Evolutionary conservation across 2,888 invertebrate species (phyloP), one percentile per base, ranked within the genome.

Genomic region (Malthinus seriepunctatus): DNA sequence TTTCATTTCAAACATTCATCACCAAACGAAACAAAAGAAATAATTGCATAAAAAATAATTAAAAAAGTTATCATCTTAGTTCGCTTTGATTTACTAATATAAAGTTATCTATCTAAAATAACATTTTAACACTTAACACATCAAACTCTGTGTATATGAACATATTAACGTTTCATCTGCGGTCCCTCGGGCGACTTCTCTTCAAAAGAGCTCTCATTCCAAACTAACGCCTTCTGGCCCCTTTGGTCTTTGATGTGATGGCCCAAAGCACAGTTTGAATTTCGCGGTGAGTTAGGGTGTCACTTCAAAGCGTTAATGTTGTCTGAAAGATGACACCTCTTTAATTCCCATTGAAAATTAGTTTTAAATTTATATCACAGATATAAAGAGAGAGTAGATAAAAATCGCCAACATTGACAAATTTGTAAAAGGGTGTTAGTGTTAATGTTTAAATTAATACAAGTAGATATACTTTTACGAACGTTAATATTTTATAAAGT

Each of bases 311-410:
- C 73, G 69, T 68, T 56, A 63, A 70, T 69, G 71, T 69, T 70
- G 73, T 68, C 73, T 71, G 74, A 75, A 75, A 76, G 74, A 74
- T 75, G 76, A 76, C 76, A 76, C 76, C 74, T 76, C 72, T 75
- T 75, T 76, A 76, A 76, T 76, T 76, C 75, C 75, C 75, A 73
- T 72, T 73, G 76, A 76, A 76, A 76, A 74, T 75, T 74, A 71
- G 72, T 76, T 76, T 75, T 69, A 73, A 76, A 74, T 73, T 76
- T 76, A 74, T 74, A 75, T 74, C n/a, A n/a, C n/a, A n/a, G 72
- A 32, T 44, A 23, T 23, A 23, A 3, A 23, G 5, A 23, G 23
- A 23, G 23, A 23, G 33, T 50, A 53, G 52, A 54, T 59, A 54
- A 59, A 37, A 38, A 59, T 54, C 32, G 9, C 3, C 23, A 23